Base-by-base conservation (phyloP, 2,888 invertebrate species). In the Gibbula magus region DNA sequence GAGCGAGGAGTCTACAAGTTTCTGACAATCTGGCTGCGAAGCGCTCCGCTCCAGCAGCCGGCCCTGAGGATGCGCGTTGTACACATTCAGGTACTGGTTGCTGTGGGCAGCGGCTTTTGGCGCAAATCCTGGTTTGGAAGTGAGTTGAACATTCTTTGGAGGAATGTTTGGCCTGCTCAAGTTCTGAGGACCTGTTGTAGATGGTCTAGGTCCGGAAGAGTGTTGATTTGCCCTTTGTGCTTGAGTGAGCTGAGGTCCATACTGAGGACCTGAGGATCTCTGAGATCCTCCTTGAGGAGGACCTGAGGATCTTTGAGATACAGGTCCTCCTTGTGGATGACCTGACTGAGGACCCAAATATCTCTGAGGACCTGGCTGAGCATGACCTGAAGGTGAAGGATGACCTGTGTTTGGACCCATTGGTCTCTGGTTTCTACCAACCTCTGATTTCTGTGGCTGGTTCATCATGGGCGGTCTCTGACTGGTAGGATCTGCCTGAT, bases 21-120 rank as follows among this genome's bases (percentile, higher is more conserved):
- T 81, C 81, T 83, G 84, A 79, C 83, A 83, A 78, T 84, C 86
- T 18, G 83, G 84, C 52, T 84, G 84, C 35, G 83, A 85, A 53
- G 84, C 73, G 66, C 80, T 79, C 56, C 84, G 78, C 77, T 83
- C 84, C 61, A 86, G 75, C n/a, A 82, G 82, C 16, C 75, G 75
- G 18, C 70, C 32, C 70, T 70, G 70, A 32, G 53, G 54, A 32
- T 29, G 18, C 32, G 29, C n/a, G 35, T 75, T 25, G 7, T 32
- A 54, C 39, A 73, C 73, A 76, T 67, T 76, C 56, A 78, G 74
- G 67, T 70, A 78, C 35, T 79, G 54, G 75, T 39, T 66, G 52
- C 75, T 66, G 51, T 66, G 35, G 20, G 75, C 61, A 20, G 52
- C 13, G 0, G 75, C 54, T 54, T 32, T 53, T n/a, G 53, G 25